A percentile compares a stretch with the other conserved stretches of the same genome.
phyloP scores from a whole-genome alignment of 2,113 vertebrate species.

The Odontesthes bonariensis region DNA sequence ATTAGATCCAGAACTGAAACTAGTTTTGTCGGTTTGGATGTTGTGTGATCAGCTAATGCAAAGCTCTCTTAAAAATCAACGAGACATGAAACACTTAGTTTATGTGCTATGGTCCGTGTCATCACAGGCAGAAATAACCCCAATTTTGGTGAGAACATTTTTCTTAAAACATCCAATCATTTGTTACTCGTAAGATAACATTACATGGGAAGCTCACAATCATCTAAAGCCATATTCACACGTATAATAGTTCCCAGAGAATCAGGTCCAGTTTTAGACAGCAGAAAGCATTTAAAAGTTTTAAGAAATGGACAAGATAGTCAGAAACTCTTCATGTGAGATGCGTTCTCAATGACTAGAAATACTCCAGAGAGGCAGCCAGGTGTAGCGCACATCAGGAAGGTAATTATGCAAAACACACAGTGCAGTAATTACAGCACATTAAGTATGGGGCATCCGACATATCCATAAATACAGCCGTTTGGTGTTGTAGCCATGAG shows the following conservation, averaged over 20 bases:
- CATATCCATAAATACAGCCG: too few relatives aligned
- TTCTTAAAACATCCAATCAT: not conserved
- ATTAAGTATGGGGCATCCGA: not conserved
- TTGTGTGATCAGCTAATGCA: conserved; percentile 21
- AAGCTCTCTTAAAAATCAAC: conserved; percentile 8
- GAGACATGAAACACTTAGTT: not conserved
- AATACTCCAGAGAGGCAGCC: not conserved
- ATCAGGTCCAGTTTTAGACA: not conserved
- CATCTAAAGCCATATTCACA: not conserved
- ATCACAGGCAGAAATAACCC: not conserved
- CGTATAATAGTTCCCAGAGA: not conserved
- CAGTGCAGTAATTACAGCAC: too few relatives aligned
- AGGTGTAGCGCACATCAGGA: not conserved
- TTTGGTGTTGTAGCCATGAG: too few relatives aligned
- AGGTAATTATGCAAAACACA: not conserved
- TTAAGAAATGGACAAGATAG: not conserved
- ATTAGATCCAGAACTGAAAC: conserved; percentile 8
- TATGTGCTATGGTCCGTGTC: too few relatives aligned
- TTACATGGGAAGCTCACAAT: not conserved
- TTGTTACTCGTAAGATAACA: not conserved
- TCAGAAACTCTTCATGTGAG: not conserved
- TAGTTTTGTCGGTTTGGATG: conserved; percentile 1
- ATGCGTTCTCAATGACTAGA: too few relatives aligned
- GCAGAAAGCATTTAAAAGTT: not conserved
- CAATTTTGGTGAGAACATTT: not conserved